phyloP scores from a whole-genome alignment of 2,113 vertebrate species.

The Heteronetta atricapilla region DNA sequence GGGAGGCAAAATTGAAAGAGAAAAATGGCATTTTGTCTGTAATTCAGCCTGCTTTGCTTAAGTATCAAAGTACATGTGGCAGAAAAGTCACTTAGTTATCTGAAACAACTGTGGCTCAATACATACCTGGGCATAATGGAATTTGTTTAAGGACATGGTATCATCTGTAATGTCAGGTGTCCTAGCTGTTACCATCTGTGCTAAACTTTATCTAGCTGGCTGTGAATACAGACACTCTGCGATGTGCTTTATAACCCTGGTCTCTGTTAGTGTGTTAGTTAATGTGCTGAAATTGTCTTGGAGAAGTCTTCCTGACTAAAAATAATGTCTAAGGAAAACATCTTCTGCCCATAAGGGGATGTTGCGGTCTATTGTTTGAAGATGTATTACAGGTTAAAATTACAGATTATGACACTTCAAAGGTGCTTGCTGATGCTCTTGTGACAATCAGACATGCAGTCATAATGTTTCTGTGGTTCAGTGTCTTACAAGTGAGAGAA shows the following conservation, averaged over 20 bases:
- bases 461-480: neutral
- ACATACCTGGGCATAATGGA: neutral
- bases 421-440: neutral
- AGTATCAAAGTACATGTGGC: neutral
- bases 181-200: neutral
- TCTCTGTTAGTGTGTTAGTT: neutral
- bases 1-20: neutral
- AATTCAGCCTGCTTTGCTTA: slow-evolving; percentile 36
- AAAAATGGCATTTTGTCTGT: slow-evolving; percentile 29
- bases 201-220: neutral
- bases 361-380: neutral
- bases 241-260: neutral
- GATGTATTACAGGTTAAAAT: neutral
- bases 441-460: neutral
- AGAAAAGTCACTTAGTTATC: slow-evolving; percentile 10
- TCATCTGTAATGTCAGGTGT: slow-evolving; percentile 29
- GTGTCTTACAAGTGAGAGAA: neutral
- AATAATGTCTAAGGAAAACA: neutral
- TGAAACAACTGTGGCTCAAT: slow-evolving; percentile 22
- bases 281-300: neutral
- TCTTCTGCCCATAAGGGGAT: neutral
- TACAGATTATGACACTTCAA: neutral
- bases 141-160: slow-evolving; percentile 13
- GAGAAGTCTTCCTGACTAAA: neutral
- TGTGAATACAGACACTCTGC: neutral